Base-by-base conservation (phyloP, 2,113 vertebrate species). In the Nycticryphes semicollaris region DNA sequence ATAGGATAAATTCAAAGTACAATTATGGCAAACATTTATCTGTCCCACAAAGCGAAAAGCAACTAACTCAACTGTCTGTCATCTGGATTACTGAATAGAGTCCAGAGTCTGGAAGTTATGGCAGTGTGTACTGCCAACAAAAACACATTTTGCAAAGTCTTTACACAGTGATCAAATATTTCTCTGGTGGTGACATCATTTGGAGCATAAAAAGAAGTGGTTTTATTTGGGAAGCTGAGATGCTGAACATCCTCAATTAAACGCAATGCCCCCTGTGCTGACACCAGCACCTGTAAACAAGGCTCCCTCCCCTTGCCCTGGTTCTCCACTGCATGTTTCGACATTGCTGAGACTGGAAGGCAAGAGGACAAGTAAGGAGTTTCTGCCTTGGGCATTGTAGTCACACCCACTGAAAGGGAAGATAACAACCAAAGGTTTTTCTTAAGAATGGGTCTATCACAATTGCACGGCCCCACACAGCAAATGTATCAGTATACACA, bases 1-100 rank as follows among this genome's bases (percentile, higher is more conserved):
- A 50, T 30, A 50, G 51, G 7, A 4, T 41, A 69, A 35, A 78
- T 87, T 90, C 83, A 90, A 93, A 96, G 85, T 88, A 88, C 79
- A 77, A 64, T 70, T 76, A 92, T 53, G 53, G 82, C 79, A 94
- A 96, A 96, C 83, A 90, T 92, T 97, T 91, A 96, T 94, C 90
- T n/a, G 5, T 12, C 14, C 25, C 9, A 51, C 78, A 70, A 94
- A 90, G 69, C 27, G 43, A 80, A 95, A 94, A 80, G 14, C 53
- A 91, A 84, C 67, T 69, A 96, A 85, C 47, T 59, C 35, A 80
- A 39, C 6, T 82, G 84, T 91, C 62, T 85, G 82, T 76, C 63
- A 54, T 74, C 67, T 94, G 59, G 22, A 62, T 73, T 95, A 87
- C 67, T 74, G 83, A 92, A 73, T 81, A 86, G 59, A 86, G 94